Evolutionary conservation across 2,113 vertebrate species (phyloP).

Genomic region (Petrocephalus zakoni): DNA sequence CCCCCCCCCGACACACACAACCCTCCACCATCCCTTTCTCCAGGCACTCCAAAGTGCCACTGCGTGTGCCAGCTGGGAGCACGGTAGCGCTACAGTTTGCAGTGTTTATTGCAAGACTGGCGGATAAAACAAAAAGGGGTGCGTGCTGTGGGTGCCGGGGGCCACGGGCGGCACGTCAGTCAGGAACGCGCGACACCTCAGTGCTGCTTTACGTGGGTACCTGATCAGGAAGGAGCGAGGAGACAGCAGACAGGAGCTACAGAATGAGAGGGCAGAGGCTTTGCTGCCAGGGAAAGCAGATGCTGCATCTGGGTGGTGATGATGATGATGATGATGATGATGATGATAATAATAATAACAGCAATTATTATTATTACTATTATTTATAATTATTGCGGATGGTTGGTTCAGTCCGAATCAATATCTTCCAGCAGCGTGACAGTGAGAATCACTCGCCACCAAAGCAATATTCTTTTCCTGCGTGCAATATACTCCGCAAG

Average conservation of each 20-base stretch:
- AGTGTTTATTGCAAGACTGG: neutral
- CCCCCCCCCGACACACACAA: neutral
- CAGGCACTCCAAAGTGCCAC: neutral
- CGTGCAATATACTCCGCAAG: constrained; percentile 31
- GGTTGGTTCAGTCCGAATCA: constrained; percentile 7
- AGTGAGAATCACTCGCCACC: constrained; percentile 1
- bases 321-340: too few species aligned
- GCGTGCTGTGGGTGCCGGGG: too few species aligned
- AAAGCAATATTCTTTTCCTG: constrained; percentile 13
- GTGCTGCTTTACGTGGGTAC: neutral
- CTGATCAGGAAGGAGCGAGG: neutral
- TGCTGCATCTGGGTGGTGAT: too few species aligned
- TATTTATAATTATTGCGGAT: neutral
- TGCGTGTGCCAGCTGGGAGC: neutral
- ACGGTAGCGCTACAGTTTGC: neutral
- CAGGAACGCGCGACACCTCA: neutral
- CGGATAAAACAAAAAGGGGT: too few species aligned
- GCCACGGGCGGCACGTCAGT: too few species aligned
- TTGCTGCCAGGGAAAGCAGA: neutral
- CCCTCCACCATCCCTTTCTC: too few species aligned
- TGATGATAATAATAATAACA: too few species aligned
- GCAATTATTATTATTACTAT: neutral
- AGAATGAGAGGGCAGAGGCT: neutral
- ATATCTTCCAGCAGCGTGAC: neutral
- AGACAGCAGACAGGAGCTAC: neutral